These are phyloP conservation scores for Siphlonurus alternatus DNA, from an alignment of 2,888 invertebrate genomes.

Conservation along the genomic window DNA sequence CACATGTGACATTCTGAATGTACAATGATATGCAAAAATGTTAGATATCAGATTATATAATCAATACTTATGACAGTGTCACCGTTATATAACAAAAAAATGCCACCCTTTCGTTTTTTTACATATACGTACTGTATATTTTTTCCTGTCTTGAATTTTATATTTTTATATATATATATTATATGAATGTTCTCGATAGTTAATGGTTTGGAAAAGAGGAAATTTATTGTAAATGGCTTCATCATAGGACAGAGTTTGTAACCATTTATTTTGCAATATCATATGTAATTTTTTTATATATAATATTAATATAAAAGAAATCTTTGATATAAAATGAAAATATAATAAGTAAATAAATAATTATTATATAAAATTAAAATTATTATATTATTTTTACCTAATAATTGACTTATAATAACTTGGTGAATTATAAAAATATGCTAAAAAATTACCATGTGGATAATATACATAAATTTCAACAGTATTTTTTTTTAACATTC, in stretches of 20 bases:
- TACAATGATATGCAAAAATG: neutral
- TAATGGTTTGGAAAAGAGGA: constrained; percentile 1
- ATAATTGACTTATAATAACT: too few relatives aligned
- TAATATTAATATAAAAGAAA: too few relatives aligned
- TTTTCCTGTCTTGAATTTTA: neutral
- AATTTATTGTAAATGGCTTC: constrained; percentile 1
- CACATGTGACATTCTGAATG: neutral
- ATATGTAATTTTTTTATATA: too few relatives aligned
- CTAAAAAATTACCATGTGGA: too few relatives aligned
- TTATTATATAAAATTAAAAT: too few relatives aligned
- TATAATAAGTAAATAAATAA: too few relatives aligned
- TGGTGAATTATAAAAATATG: too few relatives aligned
- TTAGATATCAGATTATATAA: neutral
- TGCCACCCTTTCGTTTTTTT: neutral
- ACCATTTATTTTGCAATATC: neutral
- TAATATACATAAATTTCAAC: too few relatives aligned
- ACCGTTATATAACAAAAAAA: neutral
- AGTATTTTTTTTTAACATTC: too few relatives aligned
- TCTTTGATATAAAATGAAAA: too few relatives aligned
- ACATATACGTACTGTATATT: neutral
- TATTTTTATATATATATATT: neutral
- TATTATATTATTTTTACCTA: too few relatives aligned
- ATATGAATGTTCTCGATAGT: neutral
- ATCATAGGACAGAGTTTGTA: neutral
- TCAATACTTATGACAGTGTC: neutral